Evolutionary conservation across 2,888 invertebrate genomes (phyloP).

Genomic region (Drosophila nr. perissopoda): DNA sequence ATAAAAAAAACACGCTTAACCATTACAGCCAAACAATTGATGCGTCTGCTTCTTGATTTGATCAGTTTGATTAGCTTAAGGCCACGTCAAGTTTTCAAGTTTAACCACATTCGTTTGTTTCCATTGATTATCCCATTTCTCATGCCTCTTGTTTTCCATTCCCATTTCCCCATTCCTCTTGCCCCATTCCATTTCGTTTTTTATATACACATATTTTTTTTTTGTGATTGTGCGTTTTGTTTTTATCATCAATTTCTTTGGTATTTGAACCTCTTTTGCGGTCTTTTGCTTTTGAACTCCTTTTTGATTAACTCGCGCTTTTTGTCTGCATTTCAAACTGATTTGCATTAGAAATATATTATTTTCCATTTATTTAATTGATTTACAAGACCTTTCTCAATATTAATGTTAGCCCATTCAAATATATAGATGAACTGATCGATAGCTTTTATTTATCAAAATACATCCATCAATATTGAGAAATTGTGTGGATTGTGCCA

Average conservation of each 20-base stretch:
- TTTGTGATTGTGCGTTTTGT: conserved; percentile 22
- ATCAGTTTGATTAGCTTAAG: not conserved
- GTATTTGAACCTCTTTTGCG: conserved; percentile 17
- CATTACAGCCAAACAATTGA: conserved; percentile 23
- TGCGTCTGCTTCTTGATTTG: conserved; percentile 15
- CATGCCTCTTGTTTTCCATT: not conserved
- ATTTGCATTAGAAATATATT: conserved; percentile 37
- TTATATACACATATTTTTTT: not conserved
- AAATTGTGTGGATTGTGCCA: not conserved
- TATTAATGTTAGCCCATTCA: not conserved
- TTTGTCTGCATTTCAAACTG: conserved; percentile 10
- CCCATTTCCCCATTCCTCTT: conserved; percentile 5
- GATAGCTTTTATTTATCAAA: not conserved
- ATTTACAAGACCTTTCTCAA: not conserved
- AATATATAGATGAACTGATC: conserved; percentile 6
- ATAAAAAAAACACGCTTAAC: not conserved
- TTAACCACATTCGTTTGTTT: conserved; percentile 46
- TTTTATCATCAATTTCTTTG: conserved; percentile 48
- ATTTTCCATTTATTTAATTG: conserved; percentile 6
- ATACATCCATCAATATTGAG: not conserved
- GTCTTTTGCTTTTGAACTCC: conserved; percentile 26
- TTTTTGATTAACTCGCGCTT: conserved; percentile 20
- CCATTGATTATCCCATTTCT: conserved; percentile 2
- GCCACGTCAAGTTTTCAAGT: conserved; percentile 40
- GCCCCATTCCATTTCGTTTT: not conserved